Evolutionary conservation across 2,888 invertebrate species (phyloP).

Genomic region (Pheosia tremula): DNA sequence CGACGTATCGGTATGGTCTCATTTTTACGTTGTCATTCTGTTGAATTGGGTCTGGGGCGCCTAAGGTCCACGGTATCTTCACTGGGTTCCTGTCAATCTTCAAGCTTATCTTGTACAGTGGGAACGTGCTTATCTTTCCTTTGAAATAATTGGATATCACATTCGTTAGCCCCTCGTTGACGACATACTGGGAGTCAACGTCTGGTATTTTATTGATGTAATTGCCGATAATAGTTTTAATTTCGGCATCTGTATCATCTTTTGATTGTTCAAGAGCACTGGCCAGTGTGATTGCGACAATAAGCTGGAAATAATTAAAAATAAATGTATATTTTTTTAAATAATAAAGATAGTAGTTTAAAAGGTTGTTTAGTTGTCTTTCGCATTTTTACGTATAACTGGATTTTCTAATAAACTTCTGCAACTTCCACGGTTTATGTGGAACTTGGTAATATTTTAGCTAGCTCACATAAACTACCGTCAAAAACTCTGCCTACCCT

Average conservation of each 20-base stretch:
- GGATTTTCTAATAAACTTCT: too few species aligned
- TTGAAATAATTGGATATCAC: constrained; percentile 60
- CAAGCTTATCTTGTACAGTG: constrained; percentile 65
- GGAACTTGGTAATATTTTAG: too few species aligned
- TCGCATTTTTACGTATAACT: too few species aligned
- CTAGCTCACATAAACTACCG: too few species aligned
- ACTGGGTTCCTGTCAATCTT: constrained; percentile 69
- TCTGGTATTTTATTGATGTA: constrained; percentile 62
- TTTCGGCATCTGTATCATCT: constrained; percentile 42
- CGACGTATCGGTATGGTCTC: constrained; percentile 15
- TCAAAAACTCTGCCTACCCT: neutral
- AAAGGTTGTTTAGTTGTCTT: too few species aligned
- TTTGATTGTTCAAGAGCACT: constrained; percentile 41
- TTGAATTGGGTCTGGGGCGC: constrained; percentile 19
- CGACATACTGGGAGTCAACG: constrained; percentile 58
- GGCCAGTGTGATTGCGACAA: constrained; percentile 27
- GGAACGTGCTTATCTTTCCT: constrained; percentile 63
- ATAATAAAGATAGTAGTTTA: neutral
- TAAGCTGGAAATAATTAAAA: constrained; percentile 32
- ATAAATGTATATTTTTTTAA: neutral
- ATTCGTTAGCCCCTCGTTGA: constrained; percentile 60
- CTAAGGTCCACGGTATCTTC: constrained; percentile 69
- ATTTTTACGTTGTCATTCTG: constrained; percentile 3
- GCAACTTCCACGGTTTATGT: too few species aligned
- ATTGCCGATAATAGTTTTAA: constrained; percentile 50